Conservation (phyloP, 2,888 invertebrate genomes). For the Cantharis rufa region DNA sequence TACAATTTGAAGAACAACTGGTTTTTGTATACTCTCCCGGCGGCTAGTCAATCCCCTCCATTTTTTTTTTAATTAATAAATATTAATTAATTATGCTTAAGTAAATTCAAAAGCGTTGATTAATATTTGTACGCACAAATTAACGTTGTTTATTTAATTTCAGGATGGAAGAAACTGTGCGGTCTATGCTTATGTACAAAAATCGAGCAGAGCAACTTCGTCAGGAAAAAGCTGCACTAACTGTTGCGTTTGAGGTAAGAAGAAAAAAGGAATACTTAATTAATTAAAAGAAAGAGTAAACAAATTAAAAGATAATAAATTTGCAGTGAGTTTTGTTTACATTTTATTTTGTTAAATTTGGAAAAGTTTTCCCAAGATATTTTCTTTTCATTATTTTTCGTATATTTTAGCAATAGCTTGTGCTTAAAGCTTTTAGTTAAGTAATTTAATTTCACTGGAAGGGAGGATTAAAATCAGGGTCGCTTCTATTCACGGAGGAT, state of each 20-base stretch:
- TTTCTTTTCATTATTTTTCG: conserved; percentile 23
- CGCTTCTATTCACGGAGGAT: conserved; percentile 34
- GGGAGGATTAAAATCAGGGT: conserved; percentile 34
- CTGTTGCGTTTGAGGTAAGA: conserved; percentile 74
- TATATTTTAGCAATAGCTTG: conserved; percentile 24
- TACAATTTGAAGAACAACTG: too few species aligned
- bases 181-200: conserved; percentile 74
- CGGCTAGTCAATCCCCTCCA: too few species aligned
- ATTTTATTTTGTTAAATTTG: not conserved
- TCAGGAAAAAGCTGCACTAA: conserved; percentile 72
- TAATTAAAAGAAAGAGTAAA: not conserved
- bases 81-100: not conserved
- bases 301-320: not conserved
- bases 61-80: not conserved
- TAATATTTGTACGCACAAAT: not conserved
- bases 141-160: conserved; percentile 43
- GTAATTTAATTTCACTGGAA: conserved; percentile 37
- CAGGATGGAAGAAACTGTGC: conserved; percentile 80
- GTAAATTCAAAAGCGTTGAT: not conserved
- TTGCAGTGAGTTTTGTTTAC: not conserved
- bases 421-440: conserved; percentile 24
- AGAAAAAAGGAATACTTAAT: not conserved
- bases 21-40: too few species aligned
- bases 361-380: conserved; percentile 2
- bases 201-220: conserved; percentile 74